Percentiles rank a stretch among this genome's conserved stretches.
phyloP scores from a whole-genome alignment of 1,140 invertebrate species.

The Diachasma alloeum region DNA sequence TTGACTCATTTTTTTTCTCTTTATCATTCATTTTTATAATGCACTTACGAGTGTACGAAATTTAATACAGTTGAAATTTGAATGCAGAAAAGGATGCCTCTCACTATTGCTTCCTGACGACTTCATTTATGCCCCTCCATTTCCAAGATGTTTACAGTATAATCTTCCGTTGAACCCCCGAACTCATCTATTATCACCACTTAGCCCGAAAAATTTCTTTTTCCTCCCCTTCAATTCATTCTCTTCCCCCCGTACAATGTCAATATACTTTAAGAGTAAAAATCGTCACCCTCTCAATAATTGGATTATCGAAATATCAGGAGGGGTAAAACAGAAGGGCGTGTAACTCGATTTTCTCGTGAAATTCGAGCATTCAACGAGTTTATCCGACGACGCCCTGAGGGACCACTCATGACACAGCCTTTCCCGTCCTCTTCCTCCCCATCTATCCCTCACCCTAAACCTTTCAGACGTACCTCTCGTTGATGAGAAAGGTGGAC shows the following conservation, averaged over 20 bases:
- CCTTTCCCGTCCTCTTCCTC: too few relatives aligned
- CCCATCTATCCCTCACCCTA: background rate
- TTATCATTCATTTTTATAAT: too few relatives aligned
- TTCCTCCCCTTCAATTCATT: background rate
- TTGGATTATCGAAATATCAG: slow-evolving; percentile 13
- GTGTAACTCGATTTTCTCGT: slow-evolving; percentile 15
- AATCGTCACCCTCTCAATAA: slow-evolving; percentile 13
- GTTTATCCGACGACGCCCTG: slow-evolving; percentile 14
- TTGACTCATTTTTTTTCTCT: too few relatives aligned
- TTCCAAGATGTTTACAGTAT: too few relatives aligned
- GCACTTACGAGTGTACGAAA: too few relatives aligned
- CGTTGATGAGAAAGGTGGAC: background rate
- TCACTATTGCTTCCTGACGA: too few relatives aligned
- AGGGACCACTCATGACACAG: background rate
- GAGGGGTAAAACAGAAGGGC: slow-evolving; percentile 15
- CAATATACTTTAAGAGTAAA: background rate
- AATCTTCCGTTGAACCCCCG: too few relatives aligned
- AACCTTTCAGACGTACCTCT: background rate
- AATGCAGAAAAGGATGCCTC: too few relatives aligned
- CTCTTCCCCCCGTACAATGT: background rate
- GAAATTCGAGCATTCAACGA: slow-evolving; percentile 8
- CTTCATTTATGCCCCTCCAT: too few relatives aligned
- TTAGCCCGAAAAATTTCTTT: background rate
- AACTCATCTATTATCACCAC: background rate
- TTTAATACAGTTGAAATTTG: too few relatives aligned